Base-by-base conservation (phyloP, 2,797 vertebrate genomes). In the Otolemur crassicaudatus region DNA sequence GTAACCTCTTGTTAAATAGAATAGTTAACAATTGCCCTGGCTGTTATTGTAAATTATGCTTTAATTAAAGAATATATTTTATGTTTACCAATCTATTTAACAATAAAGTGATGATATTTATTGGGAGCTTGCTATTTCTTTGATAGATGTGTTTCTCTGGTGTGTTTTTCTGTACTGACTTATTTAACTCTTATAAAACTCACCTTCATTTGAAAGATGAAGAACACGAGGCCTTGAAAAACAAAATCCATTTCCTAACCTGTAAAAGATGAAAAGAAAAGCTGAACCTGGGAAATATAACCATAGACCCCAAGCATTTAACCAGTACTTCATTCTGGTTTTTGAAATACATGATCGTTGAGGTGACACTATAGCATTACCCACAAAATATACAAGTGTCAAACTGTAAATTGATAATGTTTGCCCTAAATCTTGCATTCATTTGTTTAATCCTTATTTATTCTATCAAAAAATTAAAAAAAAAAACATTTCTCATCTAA, bases 61-160 rank as follows among this genome's bases (percentile, higher is more conserved):
- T 88, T 90, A 75, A 70, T 69, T 49, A 93, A 77, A 40, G n/a
- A 84, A 53, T 87, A 7, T 76, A 34, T 91, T 83, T 80, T 84
- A 61, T 91, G 3, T 61, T 97, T 93, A 67, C 8, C 19, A 60
- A 29, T 83, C 63, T 70, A 40, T 70, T 91, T 94, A 85, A 31
- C 72, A 63, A 5, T 83, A 9, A 87, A 37, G 29, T 89, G 19
- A 43, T 63, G 79, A 69, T 80, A 82, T 83, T 96, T 93, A 89
- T 69, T 49, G 43, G 20, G 11, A 60, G 6, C 3, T 96, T 93
- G 56, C 20, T 94, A 2, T 87, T 73, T 96, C 34, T 96, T 46
- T 20, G 22, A 87, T 53, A 53, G 14, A 53, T 53, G 16, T 72
- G 34, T 37, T 69, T 65, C 34, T 93, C 63, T 20, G 84, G 3